A percentile compares a stretch with the other conserved stretches of the same genome.
Conservation (phyloP, 2,113 vertebrate species). For the Emydura subglobosa region DNA sequence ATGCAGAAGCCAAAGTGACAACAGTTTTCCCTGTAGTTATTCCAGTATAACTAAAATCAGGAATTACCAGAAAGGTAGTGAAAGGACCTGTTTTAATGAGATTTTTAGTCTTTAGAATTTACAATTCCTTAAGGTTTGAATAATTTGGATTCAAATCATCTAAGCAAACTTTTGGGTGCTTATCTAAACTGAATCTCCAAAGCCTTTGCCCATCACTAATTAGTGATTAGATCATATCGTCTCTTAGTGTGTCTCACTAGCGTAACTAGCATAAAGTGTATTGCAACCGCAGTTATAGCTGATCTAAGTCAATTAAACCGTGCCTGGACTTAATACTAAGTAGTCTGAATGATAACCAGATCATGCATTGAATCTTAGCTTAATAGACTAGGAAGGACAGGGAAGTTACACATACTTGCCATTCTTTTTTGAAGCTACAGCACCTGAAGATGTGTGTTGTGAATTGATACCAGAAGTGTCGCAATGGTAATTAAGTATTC, state of each 20-base stretch:
- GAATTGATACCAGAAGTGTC: background rate
- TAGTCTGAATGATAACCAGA: background rate
- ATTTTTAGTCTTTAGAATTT: background rate
- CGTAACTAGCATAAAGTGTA: background rate
- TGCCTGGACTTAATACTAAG: background rate
- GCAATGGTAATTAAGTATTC: background rate
- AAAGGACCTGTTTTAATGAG: background rate
- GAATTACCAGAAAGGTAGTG: background rate
- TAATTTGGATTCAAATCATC: background rate
- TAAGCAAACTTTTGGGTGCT: background rate
- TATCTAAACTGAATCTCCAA: background rate
- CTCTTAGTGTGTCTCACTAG: background rate
- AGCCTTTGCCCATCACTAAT: background rate
- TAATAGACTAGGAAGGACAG: background rate
- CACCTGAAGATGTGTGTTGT: background rate
- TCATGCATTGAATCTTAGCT: background rate
- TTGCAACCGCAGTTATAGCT: background rate
- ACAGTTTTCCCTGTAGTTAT: background rate
- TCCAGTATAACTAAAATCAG: background rate
- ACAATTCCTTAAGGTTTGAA: background rate
- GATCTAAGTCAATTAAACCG: background rate
- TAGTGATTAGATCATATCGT: background rate
- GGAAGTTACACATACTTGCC: background rate
- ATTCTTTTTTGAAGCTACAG: background rate
- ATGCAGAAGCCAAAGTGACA: background rate